These are phyloP conservation scores for Plestiodon gilberti DNA, from an alignment of 2,113 vertebrate genomes.

Conservation along the genomic window DNA sequence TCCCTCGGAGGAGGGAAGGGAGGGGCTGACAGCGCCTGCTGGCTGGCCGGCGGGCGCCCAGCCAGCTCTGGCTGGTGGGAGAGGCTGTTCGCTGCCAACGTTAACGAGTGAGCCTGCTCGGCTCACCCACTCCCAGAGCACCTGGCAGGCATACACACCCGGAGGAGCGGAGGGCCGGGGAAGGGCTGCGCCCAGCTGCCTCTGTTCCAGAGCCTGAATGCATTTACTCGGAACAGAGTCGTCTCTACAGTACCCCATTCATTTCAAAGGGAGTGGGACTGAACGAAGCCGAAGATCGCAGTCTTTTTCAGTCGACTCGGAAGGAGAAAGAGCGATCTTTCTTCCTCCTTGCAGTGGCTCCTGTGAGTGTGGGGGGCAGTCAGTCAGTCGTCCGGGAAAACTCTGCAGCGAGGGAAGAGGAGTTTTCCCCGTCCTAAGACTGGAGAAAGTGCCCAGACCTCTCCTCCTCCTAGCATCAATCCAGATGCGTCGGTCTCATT, in stretches of 20 bases:
- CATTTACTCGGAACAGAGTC: background rate
- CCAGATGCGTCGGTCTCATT: no score
- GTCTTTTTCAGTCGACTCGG: no score
- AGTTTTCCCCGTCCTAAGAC: background rate
- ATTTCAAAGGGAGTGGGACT: no score
- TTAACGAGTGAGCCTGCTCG: conserved; percentile 7
- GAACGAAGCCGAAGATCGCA: no score
- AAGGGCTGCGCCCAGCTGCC: background rate
- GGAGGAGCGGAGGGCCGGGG: background rate
- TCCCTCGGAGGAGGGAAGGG: conserved; percentile 26
- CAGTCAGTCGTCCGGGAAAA: no score
- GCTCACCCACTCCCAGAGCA: background rate
- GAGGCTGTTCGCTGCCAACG: conserved; percentile 1
- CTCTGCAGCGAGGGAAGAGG: no score
- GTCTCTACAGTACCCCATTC: background rate
- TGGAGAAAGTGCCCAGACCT: background rate
- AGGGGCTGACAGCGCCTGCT: conserved; percentile 19
- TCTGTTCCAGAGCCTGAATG: background rate
- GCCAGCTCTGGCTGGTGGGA: conserved; percentile 57
- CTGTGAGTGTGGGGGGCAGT: no score
- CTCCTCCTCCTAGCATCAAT: background rate
- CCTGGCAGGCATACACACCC: background rate
- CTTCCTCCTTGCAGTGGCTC: no score
- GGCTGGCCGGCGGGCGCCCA: conserved; percentile 48
- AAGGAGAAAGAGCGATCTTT: no score